Evolutionary conservation across 2,113 vertebrate genomes (phyloP).

Genomic region (Xiphophorus couchianus): DNA sequence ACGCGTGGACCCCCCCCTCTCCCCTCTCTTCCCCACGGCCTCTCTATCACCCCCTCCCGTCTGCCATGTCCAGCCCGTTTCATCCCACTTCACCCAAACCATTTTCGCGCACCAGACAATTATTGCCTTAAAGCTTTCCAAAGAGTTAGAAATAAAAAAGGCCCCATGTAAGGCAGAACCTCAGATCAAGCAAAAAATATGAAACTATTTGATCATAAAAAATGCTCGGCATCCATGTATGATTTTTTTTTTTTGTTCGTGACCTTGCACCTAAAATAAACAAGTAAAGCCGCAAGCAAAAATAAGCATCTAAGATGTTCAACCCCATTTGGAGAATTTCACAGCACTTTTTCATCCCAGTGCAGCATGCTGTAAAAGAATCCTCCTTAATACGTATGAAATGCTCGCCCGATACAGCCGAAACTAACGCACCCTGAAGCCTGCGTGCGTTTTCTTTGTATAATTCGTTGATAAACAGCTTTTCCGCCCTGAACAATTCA

Average conservation of each 20-base stretch:
- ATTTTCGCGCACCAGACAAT: conserved; percentile 7
- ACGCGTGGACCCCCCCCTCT: conserved; percentile 82
- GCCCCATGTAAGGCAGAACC: conserved; percentile 17
- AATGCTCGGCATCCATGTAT: conserved; percentile 36
- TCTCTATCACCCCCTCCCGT: no score
- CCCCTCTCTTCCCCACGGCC: no score
- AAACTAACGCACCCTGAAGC: conserved; percentile 64
- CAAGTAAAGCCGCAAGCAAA: conserved; percentile 59
- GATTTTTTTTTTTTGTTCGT: conserved; percentile 18
- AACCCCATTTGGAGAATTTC: conserved; percentile 65
- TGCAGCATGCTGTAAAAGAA: conserved; percentile 47
- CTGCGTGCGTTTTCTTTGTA: conserved; percentile 54
- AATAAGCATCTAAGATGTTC: conserved; percentile 56
- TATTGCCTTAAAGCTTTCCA: conserved; percentile 26
- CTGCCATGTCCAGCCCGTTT: conserved; percentile 23
- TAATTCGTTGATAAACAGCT: conserved; percentile 80
- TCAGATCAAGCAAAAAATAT: conserved; percentile 40
- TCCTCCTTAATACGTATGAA: conserved; percentile 61
- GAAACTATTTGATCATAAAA: conserved; percentile 47
- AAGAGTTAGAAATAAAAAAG: not conserved
- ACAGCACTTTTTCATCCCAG: conserved; percentile 62
- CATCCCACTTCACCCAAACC: conserved; percentile 49
- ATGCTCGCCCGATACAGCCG: conserved; percentile 59
- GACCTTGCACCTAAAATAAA: conserved; percentile 58
- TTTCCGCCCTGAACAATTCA: conserved; percentile 56